Evolutionary conservation across 2,797 vertebrate genomes (phyloP).

Genomic region (Miopithecus talapoin): DNA sequence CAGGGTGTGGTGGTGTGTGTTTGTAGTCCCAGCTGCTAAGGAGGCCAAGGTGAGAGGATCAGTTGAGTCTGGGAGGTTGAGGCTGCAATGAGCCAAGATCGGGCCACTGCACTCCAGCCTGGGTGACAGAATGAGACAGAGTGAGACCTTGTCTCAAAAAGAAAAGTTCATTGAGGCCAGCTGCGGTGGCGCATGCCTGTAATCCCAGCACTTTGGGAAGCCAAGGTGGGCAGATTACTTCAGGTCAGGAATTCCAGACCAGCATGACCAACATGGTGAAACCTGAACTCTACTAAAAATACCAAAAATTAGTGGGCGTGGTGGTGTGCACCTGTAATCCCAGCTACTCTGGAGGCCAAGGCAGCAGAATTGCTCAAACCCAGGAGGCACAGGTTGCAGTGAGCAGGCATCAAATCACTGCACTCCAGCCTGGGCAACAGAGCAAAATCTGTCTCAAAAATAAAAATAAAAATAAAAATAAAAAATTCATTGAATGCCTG

Average conservation of each 20-base stretch:
- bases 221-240: background rate
- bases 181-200: too few relatives aligned
- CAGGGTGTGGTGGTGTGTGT: background rate
- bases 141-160: too few relatives aligned
- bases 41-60: background rate
- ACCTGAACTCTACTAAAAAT: background rate
- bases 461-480: too few relatives aligned
- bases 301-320: background rate
- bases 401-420: background rate
- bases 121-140: background rate
- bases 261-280: background rate
- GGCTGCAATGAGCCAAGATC: background rate
- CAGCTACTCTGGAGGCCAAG: background rate
- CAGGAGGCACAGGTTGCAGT: background rate
- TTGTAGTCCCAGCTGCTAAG: background rate
- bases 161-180: background rate
- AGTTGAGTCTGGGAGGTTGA: background rate
- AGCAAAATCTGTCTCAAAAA: background rate
- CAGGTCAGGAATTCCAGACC: background rate
- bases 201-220: background rate
- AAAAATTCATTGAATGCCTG: background rate
- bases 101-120: background rate
- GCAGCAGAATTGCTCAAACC: background rate
- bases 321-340: background rate
- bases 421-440: background rate